Evolutionary conservation across 2,797 vertebrate genomes (phyloP).

Genomic region (Smutsia temminckii): DNA sequence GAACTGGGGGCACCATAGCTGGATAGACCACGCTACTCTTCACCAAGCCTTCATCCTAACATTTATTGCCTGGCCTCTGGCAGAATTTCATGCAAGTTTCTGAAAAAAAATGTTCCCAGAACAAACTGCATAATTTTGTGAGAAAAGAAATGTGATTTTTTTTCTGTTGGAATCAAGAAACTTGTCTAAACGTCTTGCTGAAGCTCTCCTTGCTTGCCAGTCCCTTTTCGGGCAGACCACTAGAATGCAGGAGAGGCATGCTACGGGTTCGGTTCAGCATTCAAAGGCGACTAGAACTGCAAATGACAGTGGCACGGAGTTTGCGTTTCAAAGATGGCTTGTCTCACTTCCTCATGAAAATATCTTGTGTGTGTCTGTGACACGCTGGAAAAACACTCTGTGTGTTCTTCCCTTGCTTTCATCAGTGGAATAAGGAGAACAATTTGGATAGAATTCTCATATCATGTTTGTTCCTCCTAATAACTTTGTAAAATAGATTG

Average conservation of each 20-base stretch:
- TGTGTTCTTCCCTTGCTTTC: background rate
- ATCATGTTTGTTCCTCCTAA: constrained; percentile 24
- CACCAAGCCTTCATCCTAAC: background rate
- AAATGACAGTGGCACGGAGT: constrained; percentile 22
- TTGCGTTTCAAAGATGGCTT: constrained; percentile 52
- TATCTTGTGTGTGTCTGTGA: background rate
- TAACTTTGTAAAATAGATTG: constrained; percentile 23
- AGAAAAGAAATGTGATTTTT: background rate
- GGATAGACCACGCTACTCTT: background rate
- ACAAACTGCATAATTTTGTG: background rate
- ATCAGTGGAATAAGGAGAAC: background rate
- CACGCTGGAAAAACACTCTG: background rate
- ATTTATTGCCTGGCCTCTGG: background rate
- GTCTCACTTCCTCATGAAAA: constrained; percentile 40
- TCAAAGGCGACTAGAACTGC: constrained; percentile 58
- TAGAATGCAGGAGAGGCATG: background rate
- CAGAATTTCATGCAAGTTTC: background rate
- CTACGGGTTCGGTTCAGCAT: background rate
- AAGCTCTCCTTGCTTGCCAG: background rate
- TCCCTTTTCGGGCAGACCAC: background rate
- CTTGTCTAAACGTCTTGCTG: background rate
- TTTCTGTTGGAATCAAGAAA: background rate
- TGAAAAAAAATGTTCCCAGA: background rate
- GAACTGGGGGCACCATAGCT: background rate
- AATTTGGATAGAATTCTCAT: constrained; percentile 43